phyloP scores from a whole-genome alignment of 2,888 invertebrate species.

The Drosophila fungiperda region DNA sequence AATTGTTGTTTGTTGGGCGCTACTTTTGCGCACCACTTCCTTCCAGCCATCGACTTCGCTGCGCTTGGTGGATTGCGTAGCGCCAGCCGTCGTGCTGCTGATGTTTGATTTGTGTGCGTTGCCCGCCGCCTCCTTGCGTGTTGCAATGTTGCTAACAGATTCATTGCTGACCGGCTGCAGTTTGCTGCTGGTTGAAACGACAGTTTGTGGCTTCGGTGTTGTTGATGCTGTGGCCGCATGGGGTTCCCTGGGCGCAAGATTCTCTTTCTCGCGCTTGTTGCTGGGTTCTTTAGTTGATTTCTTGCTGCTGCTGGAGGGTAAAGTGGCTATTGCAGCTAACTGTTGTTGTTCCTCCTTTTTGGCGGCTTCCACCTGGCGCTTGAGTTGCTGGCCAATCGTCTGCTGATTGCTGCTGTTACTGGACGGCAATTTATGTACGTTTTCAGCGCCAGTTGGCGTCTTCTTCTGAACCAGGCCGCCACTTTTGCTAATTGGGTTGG shows the following conservation, averaged over 20 bases:
- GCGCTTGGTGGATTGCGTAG: slow-evolving; percentile 85
- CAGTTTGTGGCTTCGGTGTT: slow-evolving; percentile 34
- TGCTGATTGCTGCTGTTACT: slow-evolving; percentile 42
- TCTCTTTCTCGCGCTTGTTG: slow-evolving; percentile 84
- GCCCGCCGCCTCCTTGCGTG: slow-evolving; percentile 85
- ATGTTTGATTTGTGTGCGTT: slow-evolving; percentile 5
- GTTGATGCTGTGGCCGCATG: slow-evolving; percentile 9
- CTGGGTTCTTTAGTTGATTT: slow-evolving; percentile 64
- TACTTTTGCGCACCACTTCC: slow-evolving; percentile 95
- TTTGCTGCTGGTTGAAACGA: slow-evolving; percentile 30
- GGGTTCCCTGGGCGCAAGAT: slow-evolving; percentile 82
- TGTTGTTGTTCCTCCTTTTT: slow-evolving; percentile 60
- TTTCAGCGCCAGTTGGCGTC: slow-evolving; percentile 31
- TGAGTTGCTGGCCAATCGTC: slow-evolving; percentile 43
- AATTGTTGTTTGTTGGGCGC: slow-evolving; percentile 85
- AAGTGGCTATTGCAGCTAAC: not conserved
- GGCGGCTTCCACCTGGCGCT: slow-evolving; percentile 53
- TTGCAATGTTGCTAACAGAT: slow-evolving; percentile 55
- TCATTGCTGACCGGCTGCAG: slow-evolving; percentile 56
- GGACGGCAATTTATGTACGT: slow-evolving; percentile 39
- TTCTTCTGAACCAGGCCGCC: slow-evolving; percentile 44
- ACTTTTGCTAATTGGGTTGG: slow-evolving; percentile 46
- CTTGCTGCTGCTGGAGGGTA: slow-evolving; percentile 37
- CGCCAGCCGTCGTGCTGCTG: slow-evolving; percentile 6
- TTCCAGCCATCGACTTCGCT: slow-evolving; percentile 97